A percentile compares a stretch with the other conserved stretches of the same genome.
Conservation (phyloP, 2,888 invertebrate genomes). For the Pterostichus niger region DNA sequence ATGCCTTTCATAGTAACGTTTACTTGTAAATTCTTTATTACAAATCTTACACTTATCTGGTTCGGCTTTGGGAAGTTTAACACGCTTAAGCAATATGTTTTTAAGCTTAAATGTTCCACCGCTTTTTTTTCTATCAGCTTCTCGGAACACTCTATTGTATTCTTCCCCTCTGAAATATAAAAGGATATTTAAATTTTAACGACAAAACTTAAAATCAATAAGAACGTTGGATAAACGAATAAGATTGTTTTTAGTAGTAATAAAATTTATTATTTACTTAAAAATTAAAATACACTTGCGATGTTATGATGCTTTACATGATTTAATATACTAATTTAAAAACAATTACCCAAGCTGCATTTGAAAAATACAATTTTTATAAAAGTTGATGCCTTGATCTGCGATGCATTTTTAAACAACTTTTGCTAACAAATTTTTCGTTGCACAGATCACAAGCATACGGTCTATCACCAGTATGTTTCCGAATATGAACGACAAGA, state of each 20-base stretch:
- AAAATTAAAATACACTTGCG: too few species aligned
- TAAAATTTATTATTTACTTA: too few species aligned
- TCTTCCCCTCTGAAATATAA: constrained; percentile 45
- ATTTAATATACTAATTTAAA: not conserved
- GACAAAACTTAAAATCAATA: not conserved
- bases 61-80: constrained; percentile 10
- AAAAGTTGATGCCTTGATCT: constrained; percentile 60
- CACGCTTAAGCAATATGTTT: constrained; percentile 38
- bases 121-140: constrained; percentile 20
- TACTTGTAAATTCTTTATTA: constrained; percentile 24
- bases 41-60: constrained; percentile 28
- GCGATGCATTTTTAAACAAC: constrained; percentile 71
- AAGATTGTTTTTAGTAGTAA: too few species aligned
- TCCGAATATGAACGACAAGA: constrained; percentile 70
- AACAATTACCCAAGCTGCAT: not conserved
- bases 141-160: constrained; percentile 23
- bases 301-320: not conserved
- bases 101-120: constrained; percentile 6
- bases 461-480: constrained; percentile 67
- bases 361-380: not conserved
- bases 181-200: constrained; percentile 42
- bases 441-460: constrained; percentile 65
- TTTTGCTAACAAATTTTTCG: constrained; percentile 72
- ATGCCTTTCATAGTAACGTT: constrained; percentile 19
- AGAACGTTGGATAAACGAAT: not conserved